Conservation (phyloP, 2,113 vertebrate species). For the Cepphus grylle region DNA sequence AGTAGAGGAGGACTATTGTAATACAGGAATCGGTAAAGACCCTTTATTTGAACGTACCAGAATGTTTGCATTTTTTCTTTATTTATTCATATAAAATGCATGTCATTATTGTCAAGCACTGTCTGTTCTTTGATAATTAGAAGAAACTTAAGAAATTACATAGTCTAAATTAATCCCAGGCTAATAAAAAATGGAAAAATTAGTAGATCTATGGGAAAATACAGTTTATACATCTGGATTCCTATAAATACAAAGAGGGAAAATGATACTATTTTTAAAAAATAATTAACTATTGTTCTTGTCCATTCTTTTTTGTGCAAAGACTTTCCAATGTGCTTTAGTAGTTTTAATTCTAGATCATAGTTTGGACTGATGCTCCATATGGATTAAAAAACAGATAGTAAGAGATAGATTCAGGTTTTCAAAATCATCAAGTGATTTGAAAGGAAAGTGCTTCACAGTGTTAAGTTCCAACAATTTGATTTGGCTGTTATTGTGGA, state of each 20-base stretch:
- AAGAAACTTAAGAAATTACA: neutral
- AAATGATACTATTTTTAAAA: neutral
- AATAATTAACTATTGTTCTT: neutral
- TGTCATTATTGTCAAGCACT: neutral
- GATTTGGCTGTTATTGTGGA: conserved; percentile 36
- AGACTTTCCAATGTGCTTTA: neutral
- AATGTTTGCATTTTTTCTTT: neutral
- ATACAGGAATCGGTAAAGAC: neutral
- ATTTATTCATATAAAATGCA: neutral
- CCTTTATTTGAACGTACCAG: neutral
- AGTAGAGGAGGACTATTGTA: neutral
- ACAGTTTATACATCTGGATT: neutral
- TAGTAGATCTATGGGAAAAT: neutral
- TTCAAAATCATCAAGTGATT: conserved; percentile 47
- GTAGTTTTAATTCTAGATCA: conserved; percentile 30
- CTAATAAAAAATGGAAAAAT: neutral
- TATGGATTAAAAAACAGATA: conserved; percentile 54
- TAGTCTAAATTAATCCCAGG: neutral
- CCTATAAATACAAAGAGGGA: neutral
- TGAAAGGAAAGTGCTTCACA: conserved; percentile 40
- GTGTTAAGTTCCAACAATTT: conserved; percentile 50
- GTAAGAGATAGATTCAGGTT: conserved; percentile 22
- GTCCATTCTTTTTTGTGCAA: neutral
- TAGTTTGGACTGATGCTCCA: conserved; percentile 32
- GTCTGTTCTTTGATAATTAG: neutral